These are phyloP conservation scores for Drosophila parthenogenetica DNA, from an alignment of 2,888 invertebrate species.

Conservation along the genomic window DNA sequence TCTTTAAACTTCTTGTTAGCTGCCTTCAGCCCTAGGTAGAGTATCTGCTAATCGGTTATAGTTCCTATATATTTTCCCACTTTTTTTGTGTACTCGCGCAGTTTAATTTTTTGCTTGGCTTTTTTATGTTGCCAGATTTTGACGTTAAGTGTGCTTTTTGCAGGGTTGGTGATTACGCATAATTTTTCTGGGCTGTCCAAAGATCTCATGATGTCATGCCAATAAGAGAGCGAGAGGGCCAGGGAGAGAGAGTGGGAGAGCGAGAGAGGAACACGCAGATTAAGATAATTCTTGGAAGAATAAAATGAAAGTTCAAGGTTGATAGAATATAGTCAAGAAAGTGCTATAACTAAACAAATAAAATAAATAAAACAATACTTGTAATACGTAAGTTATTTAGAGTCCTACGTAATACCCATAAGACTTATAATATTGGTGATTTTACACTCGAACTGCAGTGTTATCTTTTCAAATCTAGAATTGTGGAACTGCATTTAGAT, in stretches of 20 bases:
- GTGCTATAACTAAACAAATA: background rate
- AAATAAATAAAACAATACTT: background rate
- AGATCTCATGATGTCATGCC: slow-evolving; percentile 69
- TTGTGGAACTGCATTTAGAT: slow-evolving; percentile 24
- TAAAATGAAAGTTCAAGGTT: slow-evolving; percentile 36
- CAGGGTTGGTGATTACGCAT: slow-evolving; percentile 73
- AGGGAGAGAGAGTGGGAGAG: background rate
- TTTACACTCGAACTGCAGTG: slow-evolving; percentile 7
- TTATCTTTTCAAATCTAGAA: slow-evolving; percentile 11
- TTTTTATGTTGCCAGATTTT: slow-evolving; percentile 60
- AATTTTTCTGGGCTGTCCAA: slow-evolving; percentile 58
- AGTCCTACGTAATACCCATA: background rate
- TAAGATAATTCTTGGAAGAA: slow-evolving; percentile 14
- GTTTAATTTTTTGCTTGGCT: slow-evolving; percentile 68
- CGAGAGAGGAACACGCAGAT: background rate
- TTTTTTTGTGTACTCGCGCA: slow-evolving; percentile 61
- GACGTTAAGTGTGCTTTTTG: slow-evolving; percentile 56
- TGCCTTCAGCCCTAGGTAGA: background rate
- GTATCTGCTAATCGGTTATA: background rate
- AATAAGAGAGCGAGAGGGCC: background rate
- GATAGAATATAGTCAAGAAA: background rate
- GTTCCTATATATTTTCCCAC: background rate
- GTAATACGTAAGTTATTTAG: slow-evolving; percentile 3
- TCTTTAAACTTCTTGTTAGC: too few relatives aligned
- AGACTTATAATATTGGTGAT: slow-evolving; percentile 1